Base-by-base conservation (phyloP, 2,113 vertebrate genomes). In the Thunnus maccoyii region DNA sequence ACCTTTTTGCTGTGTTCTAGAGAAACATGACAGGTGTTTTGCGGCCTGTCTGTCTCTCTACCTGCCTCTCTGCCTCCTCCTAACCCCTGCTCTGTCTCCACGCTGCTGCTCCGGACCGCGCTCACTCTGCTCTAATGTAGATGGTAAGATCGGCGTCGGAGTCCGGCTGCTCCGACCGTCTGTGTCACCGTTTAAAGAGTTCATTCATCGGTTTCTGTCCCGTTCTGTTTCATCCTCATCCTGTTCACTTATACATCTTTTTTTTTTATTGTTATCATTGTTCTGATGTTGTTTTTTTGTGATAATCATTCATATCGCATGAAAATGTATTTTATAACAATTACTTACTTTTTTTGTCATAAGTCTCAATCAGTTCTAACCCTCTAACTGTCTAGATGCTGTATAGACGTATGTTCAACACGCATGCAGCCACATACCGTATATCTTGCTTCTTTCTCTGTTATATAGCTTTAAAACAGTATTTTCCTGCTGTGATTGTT, bases 81-180 rank as follows among this genome's bases (percentile, higher is more conserved):
- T 90, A 92, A 90, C 81, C 72, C 56, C 72, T 87, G 83, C 90
- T 91, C 76, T 92, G 72, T 92, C 87, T 91, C 86, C 84, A 82
- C 14, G 72, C 83, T 69, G 78, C 86, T 72, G 80, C 84, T 63
- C 12, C 4, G 92, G 91, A 91, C 86, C 17, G 58, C 17, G 58
- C 80, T 80, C 72, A 15, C 17, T 36, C 17, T 36, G 30, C 89
- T 74, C 68, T 88, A 65, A 82, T 67, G 76, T 91, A 94, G 92
- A 94, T 94, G 92, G 92, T 94, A 94, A 94, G 92, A 88, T 50
- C 14, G 64, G 55, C 20, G 76, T 77, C 76, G 5, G 66, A 77
- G 79, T 75, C 46, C 52, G 14, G 72, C 62, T 63, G 30, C 25
- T 30, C 27, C 27, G 27, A 30, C 27, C 27, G 27, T 30, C 27